Percentiles rank a stretch among this genome's conserved stretches.
Evolutionary conservation across 2,888 invertebrate species (phyloP).

Genomic region (Acleris sparsana): DNA sequence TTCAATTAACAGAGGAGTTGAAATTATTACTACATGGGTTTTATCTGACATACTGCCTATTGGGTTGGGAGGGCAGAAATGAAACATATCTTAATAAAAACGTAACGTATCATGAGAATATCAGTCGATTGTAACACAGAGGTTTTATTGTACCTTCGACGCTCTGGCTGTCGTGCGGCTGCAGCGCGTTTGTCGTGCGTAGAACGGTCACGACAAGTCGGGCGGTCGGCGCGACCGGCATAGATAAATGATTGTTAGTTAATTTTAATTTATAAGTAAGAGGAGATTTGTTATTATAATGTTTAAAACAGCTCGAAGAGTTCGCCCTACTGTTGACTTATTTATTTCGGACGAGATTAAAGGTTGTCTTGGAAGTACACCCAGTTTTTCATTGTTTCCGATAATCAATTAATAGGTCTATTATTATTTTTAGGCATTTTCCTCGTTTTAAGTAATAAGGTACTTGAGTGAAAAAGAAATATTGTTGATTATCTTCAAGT

Average conservation of each 20-base stretch:
- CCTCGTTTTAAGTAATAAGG: no score
- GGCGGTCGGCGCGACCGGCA: conserved; percentile 62
- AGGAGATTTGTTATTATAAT: conserved; percentile 76
- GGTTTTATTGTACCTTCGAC: conserved; percentile 17
- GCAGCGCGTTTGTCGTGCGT: not conserved
- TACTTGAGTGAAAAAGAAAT: no score
- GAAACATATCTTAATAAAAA: conserved; percentile 27
- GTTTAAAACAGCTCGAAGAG: conserved; percentile 78
- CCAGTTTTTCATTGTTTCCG: conserved; percentile 49
- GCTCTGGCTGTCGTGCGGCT: not conserved
- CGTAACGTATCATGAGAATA: conserved; percentile 21
- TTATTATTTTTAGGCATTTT: no score
- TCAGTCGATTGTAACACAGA: conserved; percentile 32
- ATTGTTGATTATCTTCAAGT: not conserved
- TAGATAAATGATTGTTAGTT: conserved; percentile 59
- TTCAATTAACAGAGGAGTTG: no score
- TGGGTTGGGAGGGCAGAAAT: not conserved
- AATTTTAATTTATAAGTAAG: conserved; percentile 61
- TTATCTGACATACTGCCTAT: no score
- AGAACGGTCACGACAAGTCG: conserved; percentile 47
- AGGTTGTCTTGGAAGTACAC: conserved; percentile 77
- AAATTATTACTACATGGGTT: no score
- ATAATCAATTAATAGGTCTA: no score
- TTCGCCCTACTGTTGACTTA: conserved; percentile 80
- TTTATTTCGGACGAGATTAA: conserved; percentile 81